Conservation (phyloP, 2,888 invertebrate species). For the Orthosia incerta region DNA sequence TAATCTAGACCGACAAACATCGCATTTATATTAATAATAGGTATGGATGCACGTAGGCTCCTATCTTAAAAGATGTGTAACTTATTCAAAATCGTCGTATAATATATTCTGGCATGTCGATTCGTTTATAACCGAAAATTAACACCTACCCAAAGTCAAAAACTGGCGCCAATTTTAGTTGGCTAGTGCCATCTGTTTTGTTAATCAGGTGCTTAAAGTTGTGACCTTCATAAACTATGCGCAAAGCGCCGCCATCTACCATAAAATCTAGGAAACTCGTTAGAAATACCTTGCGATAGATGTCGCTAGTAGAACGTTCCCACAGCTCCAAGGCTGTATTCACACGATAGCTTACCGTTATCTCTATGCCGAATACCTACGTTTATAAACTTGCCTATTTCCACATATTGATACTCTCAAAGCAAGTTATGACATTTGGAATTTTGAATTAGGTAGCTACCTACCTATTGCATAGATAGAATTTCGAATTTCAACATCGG, state of each 20-base stretch:
- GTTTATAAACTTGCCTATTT: slow-evolving; percentile 42
- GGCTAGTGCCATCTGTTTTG: slow-evolving; percentile 50
- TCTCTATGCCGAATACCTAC: slow-evolving; percentile 49
- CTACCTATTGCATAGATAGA: background rate
- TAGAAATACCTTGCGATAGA: slow-evolving; percentile 44
- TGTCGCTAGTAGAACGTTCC: slow-evolving; percentile 65
- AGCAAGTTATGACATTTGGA: slow-evolving; percentile 13
- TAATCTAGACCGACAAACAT: too few relatives aligned
- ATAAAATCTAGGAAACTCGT: background rate
- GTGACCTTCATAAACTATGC: slow-evolving; percentile 9
- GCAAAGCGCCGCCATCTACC: slow-evolving; percentile 50
- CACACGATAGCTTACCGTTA: slow-evolving; percentile 66
- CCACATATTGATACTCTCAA: slow-evolving; percentile 27
- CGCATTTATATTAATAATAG: too few relatives aligned
- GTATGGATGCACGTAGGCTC: background rate
- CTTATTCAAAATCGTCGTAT: background rate
- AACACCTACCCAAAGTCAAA: slow-evolving; percentile 7
- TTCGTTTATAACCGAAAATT: background rate
- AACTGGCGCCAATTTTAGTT: slow-evolving; percentile 32
- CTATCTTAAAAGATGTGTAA: background rate
- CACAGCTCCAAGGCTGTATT: slow-evolving; percentile 66
- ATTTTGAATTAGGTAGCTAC: background rate
- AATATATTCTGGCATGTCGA: background rate
- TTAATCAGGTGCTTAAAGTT: background rate
- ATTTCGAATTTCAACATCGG: slow-evolving; percentile 5